Percentiles rank a stretch among this genome's conserved stretches.
Conservation (phyloP, 1,140 invertebrate genomes). For the Calephelis virginiensis region DNA sequence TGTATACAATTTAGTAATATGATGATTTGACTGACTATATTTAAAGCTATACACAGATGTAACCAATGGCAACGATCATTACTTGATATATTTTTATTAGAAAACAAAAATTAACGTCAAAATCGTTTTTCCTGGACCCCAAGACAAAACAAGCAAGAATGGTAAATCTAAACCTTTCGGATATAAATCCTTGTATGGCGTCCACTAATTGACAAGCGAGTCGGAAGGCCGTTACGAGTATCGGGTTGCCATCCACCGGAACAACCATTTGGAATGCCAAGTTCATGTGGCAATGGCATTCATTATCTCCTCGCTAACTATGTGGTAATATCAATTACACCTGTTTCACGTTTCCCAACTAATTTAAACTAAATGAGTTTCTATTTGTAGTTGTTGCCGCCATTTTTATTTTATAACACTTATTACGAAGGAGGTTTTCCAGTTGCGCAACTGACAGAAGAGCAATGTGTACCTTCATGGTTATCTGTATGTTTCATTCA, state of each 20-base stretch:
- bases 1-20: too few species aligned
- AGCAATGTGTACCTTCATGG: too few species aligned
- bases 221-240: constrained; percentile 33
- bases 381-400: not conserved
- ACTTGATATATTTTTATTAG: too few species aligned
- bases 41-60: too few species aligned
- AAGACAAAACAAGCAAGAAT: not conserved
- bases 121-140: not conserved
- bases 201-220: constrained; percentile 32
- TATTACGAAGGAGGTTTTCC: too few species aligned
- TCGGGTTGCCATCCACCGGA: constrained; percentile 43
- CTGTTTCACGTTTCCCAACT: constrained; percentile 7
- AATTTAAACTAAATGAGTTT: not conserved
- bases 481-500: too few species aligned
- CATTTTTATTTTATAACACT: not conserved
- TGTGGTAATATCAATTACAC: constrained; percentile 5
- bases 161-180: constrained; percentile 11
- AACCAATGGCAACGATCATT: too few species aligned
- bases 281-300: constrained; percentile 29
- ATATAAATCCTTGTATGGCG: constrained; percentile 30
- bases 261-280: constrained; percentile 38
- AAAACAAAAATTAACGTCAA: too few species aligned
- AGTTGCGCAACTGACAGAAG: too few species aligned
- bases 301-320: constrained; percentile 4
- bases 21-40: too few species aligned